A percentile compares a stretch with the other conserved stretches of the same genome.
These are phyloP conservation scores for Busseola fusca DNA, from an alignment of 2,888 invertebrate species.

Conservation along the genomic window DNA sequence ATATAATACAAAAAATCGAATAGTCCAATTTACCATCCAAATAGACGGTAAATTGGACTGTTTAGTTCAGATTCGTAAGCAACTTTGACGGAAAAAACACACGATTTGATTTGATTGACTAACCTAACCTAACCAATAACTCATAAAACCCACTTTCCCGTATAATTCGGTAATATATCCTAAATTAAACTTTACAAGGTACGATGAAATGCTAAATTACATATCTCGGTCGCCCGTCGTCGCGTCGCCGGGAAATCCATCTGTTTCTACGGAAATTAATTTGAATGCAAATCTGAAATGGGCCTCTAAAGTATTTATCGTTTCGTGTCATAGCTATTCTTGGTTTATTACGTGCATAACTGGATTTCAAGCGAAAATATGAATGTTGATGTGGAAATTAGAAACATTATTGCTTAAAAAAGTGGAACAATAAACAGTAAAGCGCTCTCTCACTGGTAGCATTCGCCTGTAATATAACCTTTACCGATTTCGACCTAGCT, in stretches of 20 bases:
- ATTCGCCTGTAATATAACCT: not conserved
- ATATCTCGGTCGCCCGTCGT: slow-evolving; percentile 21
- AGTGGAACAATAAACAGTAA: not conserved
- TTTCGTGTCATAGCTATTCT: slow-evolving; percentile 7
- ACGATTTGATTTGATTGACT: not conserved
- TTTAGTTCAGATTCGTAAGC: too few relatives aligned
- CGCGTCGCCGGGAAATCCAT: slow-evolving; percentile 28
- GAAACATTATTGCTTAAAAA: not conserved
- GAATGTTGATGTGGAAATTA: not conserved
- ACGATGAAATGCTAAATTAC: slow-evolving; percentile 31
- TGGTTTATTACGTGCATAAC: not conserved
- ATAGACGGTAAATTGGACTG: too few relatives aligned
- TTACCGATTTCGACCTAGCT: not conserved
- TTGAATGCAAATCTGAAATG: slow-evolving; percentile 27
- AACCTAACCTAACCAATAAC: slow-evolving; percentile 8
- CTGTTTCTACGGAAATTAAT: slow-evolving; percentile 50
- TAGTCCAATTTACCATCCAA: not conserved
- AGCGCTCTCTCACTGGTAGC: not conserved
- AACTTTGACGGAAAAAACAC: not conserved
- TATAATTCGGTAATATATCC: slow-evolving; percentile 45
- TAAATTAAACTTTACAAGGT: slow-evolving; percentile 37
- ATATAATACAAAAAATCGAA: not conserved
- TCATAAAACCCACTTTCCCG: slow-evolving; percentile 15
- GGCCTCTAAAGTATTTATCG: slow-evolving; percentile 7
- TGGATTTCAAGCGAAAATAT: not conserved